These are phyloP conservation scores for Typhlomys cinereus DNA, from an alignment of 2,113 vertebrate genomes.

Conservation along the genomic window DNA sequence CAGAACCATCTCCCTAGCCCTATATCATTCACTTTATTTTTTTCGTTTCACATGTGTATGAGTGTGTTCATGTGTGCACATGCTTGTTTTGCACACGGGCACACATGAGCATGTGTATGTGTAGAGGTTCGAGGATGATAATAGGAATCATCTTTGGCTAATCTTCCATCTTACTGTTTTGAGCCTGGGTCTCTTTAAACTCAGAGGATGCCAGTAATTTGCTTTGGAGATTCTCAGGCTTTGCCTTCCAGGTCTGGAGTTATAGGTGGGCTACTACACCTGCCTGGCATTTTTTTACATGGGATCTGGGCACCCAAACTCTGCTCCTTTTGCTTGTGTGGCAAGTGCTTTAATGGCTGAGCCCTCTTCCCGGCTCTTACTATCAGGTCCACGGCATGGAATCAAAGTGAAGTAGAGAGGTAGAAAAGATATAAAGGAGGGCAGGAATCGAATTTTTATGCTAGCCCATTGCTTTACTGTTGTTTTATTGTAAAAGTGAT, in stretches of 20 bases:
- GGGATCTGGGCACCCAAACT: background rate
- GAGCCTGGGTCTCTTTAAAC: no score
- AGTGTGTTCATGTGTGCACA: background rate
- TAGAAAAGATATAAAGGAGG: background rate
- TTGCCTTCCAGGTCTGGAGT: no score
- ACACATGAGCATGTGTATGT: no score
- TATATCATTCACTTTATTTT: no score
- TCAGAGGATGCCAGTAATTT: no score
- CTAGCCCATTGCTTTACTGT: constrained; percentile 14
- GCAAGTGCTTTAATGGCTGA: background rate
- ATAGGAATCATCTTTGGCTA: no score
- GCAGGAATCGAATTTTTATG: constrained; percentile 38
- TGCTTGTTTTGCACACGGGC: background rate
- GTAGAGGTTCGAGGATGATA: no score
- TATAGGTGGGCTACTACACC: background rate
- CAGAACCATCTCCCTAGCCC: no score
- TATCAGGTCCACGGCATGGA: background rate
- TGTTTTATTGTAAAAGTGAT: constrained; percentile 53
- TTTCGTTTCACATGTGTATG: background rate
- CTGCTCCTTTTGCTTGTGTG: background rate
- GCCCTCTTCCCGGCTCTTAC: background rate
- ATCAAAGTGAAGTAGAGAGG: background rate
- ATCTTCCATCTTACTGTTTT: no score
- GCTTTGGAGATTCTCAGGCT: constrained; percentile 14
- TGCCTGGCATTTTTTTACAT: no score